Conservation (phyloP, 2,797 vertebrate genomes). For the Pseudochirops cupreus region DNA sequence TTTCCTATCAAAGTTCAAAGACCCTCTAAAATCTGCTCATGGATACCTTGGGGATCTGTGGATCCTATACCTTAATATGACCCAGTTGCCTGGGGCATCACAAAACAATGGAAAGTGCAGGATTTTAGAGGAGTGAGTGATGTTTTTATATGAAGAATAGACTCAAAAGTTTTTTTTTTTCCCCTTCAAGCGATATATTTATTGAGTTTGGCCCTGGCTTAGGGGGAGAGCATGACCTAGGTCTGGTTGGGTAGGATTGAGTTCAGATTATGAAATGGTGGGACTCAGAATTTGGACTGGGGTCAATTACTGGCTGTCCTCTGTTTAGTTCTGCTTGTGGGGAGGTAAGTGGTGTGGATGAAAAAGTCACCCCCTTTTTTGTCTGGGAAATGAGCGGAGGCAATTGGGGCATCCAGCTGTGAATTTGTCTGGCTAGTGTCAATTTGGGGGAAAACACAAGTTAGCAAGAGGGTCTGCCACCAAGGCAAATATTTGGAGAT, state of each 20-base stretch:
- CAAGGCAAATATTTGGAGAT: constrained; percentile 81
- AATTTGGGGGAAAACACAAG: neutral
- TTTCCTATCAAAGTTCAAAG: neutral
- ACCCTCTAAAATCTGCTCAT: neutral
- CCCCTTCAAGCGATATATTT: neutral
- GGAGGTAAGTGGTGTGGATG: neutral
- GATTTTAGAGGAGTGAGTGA: neutral
- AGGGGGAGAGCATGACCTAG: neutral
- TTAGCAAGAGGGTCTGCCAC: constrained; percentile 44
- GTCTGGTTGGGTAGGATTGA: neutral
- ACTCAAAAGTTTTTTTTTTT: neutral
- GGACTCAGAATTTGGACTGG: neutral
- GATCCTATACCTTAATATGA: neutral
- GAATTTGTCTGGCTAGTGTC: constrained; percentile 17
- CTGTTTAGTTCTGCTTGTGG: neutral
- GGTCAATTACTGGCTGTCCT: neutral
- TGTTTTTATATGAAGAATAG: neutral
- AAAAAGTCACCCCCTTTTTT: neutral
- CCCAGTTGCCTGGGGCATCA: neutral
- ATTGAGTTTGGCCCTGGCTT: neutral
- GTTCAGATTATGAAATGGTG: neutral
- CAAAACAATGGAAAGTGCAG: neutral
- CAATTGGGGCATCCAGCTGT: neutral
- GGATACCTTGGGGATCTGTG: neutral
- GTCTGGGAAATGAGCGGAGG: neutral